Evolutionary conservation across 2,888 invertebrate genomes (phyloP).

Genomic region (Platerodrilus igneus): DNA sequence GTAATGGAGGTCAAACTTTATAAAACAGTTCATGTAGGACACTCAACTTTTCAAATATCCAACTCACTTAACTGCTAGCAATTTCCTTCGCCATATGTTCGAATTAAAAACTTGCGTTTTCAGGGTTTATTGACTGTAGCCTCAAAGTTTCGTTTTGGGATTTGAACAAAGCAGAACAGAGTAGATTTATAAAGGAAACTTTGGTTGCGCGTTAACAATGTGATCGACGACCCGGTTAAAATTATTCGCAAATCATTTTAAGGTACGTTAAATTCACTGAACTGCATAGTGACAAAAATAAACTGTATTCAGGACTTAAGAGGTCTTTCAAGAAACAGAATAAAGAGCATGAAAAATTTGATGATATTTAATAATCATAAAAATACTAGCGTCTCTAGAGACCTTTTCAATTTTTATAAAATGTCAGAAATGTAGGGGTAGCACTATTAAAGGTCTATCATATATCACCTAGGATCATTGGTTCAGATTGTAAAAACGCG

Average conservation of each 20-base stretch:
- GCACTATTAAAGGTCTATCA: conserved; percentile 35
- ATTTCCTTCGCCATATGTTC: conserved; percentile 24
- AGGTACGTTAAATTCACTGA: conserved; percentile 17
- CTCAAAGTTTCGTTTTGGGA: conserved; percentile 25
- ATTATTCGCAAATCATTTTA: conserved; percentile 18
- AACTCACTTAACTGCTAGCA: conserved; percentile 24
- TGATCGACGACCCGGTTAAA: conserved; percentile 17
- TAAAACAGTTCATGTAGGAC: conserved; percentile 18
- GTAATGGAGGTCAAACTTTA: conserved; percentile 14
- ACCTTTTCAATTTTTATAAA: conserved; percentile 28
- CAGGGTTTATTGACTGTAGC: conserved; percentile 27
- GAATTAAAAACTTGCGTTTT: conserved; percentile 27
- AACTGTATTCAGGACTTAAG: too few species aligned
- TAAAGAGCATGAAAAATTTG: too few species aligned
- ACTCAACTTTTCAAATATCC: conserved; percentile 22
- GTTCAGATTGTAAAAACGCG: conserved; percentile 26
- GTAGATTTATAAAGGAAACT: conserved; percentile 19
- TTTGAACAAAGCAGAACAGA: conserved; percentile 20
- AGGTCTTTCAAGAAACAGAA: too few species aligned
- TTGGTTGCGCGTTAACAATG: conserved; percentile 21
- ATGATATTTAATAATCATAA: too few species aligned
- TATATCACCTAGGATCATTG: conserved; percentile 32
- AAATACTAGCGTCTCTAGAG: conserved; percentile 5
- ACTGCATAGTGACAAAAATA: conserved; percentile 9
- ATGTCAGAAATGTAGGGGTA: conserved; percentile 31